Base-by-base conservation (phyloP, 2,113 vertebrate species). In the Lichenostomus cassidix region DNA sequence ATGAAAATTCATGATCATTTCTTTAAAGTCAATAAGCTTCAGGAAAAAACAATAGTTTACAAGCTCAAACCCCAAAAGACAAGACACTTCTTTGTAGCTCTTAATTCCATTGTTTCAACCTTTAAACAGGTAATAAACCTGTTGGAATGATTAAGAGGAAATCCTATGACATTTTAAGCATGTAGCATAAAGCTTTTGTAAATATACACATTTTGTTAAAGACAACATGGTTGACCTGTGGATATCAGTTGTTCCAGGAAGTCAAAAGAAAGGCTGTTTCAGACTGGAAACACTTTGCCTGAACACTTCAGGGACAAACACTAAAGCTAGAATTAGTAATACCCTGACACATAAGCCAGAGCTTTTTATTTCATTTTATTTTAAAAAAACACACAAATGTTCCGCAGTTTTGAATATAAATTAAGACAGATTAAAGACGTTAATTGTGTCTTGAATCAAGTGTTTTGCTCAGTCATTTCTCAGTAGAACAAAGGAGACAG, bases 331-430 rank as follows among this genome's bases (percentile, higher is more conserved):
- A 12, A 60, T 62, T 62, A 10, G 18, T 42, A 81, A 84, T 2
- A 11, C 6, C 2, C 44, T 64, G 31, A 46, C 17, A 53, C 5
- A 25, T 22, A 79, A 76, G 5, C 10, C 68, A 6, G 8, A 79
- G 13, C 3, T 63, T 64, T 71, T 47, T 49, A 41, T 31, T 86
- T 37, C 18, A 56, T 75, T 82, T 58, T 18, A 49, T 87, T 52
- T 4, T 1, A 13, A 86, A 63, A 49, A 10, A 6, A 0, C 6
- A n/a, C 46, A 35, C 5, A 77, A 59, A 19, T 1, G 1, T 44
- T 41, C 4, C 7, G 2, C 7, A 10, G 5, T 35, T 76, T 47
- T 89, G 15, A 76, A 91, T 41, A 49, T 5, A 80, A 73, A 62
- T 7, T 21, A 35, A 37, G 11, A 35, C 6, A 80, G 19, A 39